Percentiles rank a stretch among this genome's conserved stretches.
Conservation (phyloP, 1,140 invertebrate genomes). For the Brachionus rubens region DNA sequence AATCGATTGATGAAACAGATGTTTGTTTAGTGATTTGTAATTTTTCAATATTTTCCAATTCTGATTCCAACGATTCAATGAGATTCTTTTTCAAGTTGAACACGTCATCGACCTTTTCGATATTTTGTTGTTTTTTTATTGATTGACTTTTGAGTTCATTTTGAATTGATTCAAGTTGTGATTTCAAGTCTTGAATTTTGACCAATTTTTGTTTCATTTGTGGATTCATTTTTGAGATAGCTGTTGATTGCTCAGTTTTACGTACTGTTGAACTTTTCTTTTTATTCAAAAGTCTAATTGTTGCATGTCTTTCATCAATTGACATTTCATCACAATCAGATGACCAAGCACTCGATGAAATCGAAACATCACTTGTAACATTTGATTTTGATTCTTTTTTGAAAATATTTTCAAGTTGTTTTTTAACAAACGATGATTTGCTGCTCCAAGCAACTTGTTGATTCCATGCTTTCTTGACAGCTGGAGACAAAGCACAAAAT, state of each 20-base stretch:
- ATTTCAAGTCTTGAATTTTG: neutral
- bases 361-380: neutral
- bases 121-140: neutral
- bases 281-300: neutral
- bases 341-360: neutral
- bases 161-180: neutral
- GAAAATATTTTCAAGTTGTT: conserved; percentile 1
- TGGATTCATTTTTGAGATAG: neutral
- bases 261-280: neutral
- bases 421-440: conserved; percentile 23
- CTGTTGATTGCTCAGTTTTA: neutral
- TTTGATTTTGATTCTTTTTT: neutral
- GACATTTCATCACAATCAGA: neutral
- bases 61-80: neutral
- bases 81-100: conserved; percentile 5
- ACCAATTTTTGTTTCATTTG: neutral
- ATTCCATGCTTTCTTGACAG: conserved; percentile 6
- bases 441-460: neutral
- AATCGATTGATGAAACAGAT: conserved; percentile 1
- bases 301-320: neutral
- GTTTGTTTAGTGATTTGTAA: neutral
- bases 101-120: neutral
- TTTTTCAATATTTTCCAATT: neutral
- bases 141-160: neutral
- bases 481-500: conserved; percentile 36